Evolutionary conservation across 2,797 vertebrate genomes (phyloP), one percentile per base, ranked within the genome.

Genomic region (Spheniscus humboldti): DNA sequence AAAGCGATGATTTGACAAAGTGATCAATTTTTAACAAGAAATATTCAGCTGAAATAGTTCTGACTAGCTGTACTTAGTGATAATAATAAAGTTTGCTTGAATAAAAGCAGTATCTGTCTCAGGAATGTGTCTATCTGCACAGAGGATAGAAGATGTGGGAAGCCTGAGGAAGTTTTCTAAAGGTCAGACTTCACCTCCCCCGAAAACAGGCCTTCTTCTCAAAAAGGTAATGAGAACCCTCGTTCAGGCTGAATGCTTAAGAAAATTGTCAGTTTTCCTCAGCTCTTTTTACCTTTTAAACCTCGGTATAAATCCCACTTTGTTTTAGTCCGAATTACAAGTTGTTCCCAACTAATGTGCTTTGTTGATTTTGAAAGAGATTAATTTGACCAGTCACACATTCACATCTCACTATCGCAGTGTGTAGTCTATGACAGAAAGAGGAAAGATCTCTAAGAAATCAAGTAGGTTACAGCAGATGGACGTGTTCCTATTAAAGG

Each of bases 401-500:
- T 62, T 86, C 35, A 57, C 39, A 43, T 22, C 24, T 55, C 66
- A 12, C 48, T 63, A 7, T 37, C 3, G 1, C 24, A 35, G 33
- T 24, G 22, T 35, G 52, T 15, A 59, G 39, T 18, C 24, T 75
- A 4, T 28, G 24, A 45, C 9, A 90, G 74, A 47, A 53, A 74
- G 53, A 37, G 33, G 27, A 64, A 55, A 67, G 35, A 28, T 23
- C 39, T 59, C 30, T 37, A 37, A 75, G 90, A 85, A 88, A 52
- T 39, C 31, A 22, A 78, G 39, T 3, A n/a, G 9, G 13, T 75
- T n/a, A 23, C 18, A 75, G 75, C 35, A 82, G 72, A 75, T 18
- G n/a, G 50, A 39, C 0, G 0, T 19, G 37, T 8, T 82, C 12
- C 27, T 43, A 1, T 23, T 18, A 48, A 66, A 73, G 39, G 47